Evolutionary conservation across 2,113 vertebrate species (phyloP).

Genomic region (Hyaena hyaena): DNA sequence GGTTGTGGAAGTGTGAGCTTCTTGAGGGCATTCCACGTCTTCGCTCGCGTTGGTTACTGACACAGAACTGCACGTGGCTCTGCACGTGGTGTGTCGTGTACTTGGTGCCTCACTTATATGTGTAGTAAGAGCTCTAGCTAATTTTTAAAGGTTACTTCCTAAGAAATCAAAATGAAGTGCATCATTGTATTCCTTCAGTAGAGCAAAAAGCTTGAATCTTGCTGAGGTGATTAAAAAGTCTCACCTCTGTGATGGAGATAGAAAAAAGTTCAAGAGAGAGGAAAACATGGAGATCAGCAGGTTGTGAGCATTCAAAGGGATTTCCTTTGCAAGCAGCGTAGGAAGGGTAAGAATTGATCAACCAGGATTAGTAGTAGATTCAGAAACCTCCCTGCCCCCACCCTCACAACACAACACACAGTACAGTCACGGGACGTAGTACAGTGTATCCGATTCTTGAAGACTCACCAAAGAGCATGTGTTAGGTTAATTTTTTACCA

Average conservation of each 20-base stretch:
- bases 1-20: neutral
- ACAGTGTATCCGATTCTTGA: neutral
- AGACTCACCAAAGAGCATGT: neutral
- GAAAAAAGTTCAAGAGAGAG: neutral
- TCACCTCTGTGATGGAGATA: neutral
- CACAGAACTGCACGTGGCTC: neutral
- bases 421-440: neutral
- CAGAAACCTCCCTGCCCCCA: neutral
- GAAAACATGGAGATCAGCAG: neutral
- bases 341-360: neutral
- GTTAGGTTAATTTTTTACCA: neutral
- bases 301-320: neutral
- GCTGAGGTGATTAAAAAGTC: neutral
- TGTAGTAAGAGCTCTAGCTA: neutral
- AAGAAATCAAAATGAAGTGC: neutral
- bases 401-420: neutral
- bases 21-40: accelerated
- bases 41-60: accelerated
- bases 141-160: neutral
- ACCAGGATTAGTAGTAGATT: neutral
- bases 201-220: neutral
- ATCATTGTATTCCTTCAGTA: neutral
- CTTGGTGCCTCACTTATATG: neutral
- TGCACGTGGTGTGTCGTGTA: no score
- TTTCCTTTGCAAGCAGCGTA: neutral